Base-by-base conservation (phyloP, 2,888 invertebrate species). In the Stegophylla sp. region DNA sequence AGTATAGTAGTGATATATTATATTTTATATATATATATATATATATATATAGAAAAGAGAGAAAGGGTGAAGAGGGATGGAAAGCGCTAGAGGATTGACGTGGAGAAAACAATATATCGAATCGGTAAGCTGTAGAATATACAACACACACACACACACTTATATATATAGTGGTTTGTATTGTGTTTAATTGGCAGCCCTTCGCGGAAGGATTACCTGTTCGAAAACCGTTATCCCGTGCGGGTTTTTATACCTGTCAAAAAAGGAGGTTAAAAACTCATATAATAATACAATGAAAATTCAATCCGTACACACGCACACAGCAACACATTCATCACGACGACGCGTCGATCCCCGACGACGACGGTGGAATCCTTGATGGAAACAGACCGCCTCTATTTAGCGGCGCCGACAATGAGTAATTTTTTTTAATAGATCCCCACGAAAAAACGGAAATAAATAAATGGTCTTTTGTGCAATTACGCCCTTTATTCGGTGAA, bases 321-420 rank as follows among this genome's bases (percentile, higher is more conserved):
- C 26, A 23, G 5, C 1, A n/a, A 34, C 28, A 51, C 34, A 56
- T 20, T 20, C 56, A 20, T 23, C 51, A 51, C n/a, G 23, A 23
- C 0, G 28, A 5, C 26, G 17, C 0, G 28, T 10, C 26, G 17
- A n/a, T 12, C 53, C n/a, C n/a, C n/a, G n/a, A n/a, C n/a, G n/a
- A n/a, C 45, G 61, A 15, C 69, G 15, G 69, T n/a, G 63, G 59
- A 61, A 71, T 34, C 79, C 69, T 45, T 12, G 69, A 79, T 79
- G 67, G 79, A 79, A 79, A 79, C 79, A 79, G 59, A 79, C 79
- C 79, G 79, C 79, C 79, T 79, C 79, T 79, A 79, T 79, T 79
- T 79, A 79, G 69, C 79, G 69, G 69, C 79, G 69, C 79, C 79
- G 77, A 77, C 77, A 79, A 79, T 79, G 79, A 79, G 79, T 71